Base-by-base conservation (phyloP, 2,888 invertebrate species). In the Suillia variegata region DNA sequence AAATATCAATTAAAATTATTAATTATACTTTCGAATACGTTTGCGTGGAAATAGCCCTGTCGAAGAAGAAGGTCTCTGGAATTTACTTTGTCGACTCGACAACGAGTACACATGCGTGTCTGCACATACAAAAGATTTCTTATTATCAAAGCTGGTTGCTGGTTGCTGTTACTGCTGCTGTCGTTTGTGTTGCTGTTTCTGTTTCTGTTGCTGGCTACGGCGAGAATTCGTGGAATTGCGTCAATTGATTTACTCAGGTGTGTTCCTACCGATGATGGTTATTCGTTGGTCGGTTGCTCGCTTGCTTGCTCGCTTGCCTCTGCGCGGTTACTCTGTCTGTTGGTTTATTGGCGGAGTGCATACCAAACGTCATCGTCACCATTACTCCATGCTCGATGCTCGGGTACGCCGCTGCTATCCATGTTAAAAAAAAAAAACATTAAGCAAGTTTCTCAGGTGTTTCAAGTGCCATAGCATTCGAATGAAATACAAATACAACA, bases 211-310 rank as follows among this genome's bases (percentile, higher is more conserved):
- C 55, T 66, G 63, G 62, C 63, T 59, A 65, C 71, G 71, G 21
- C 13, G 42, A 54, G 45, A 78, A 80, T 81, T 81, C 81, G 74
- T 76, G 75, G 81, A 80, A 81, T 75, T 73, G 74, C 75, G 68
- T 74, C 80, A 80, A 79, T 81, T 81, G 81, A 81, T 81, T 81
- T 81, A 78, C 81, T 80, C 80, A 81, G 81, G 79, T 81, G 80
- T 76, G 74, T 72, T 74, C 71, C 49, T 53, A 63, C 52, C 48
- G 56, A 54, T 51, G 22, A 26, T 20, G 26, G 18, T 21, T 33
- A 33, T 13, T 38, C 13, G 12, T 6, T 38, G 38, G n/a, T n/a
- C n/a, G n/a, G n/a, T n/a, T 45, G 18, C 18, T 17, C 18, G 45
- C 18, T 45, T 20, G 45, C 4, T 4, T 45, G 38, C n/a, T 5